Base-by-base conservation (phyloP, 2,888 invertebrate genomes). In the Criorhina ranunculi region DNA sequence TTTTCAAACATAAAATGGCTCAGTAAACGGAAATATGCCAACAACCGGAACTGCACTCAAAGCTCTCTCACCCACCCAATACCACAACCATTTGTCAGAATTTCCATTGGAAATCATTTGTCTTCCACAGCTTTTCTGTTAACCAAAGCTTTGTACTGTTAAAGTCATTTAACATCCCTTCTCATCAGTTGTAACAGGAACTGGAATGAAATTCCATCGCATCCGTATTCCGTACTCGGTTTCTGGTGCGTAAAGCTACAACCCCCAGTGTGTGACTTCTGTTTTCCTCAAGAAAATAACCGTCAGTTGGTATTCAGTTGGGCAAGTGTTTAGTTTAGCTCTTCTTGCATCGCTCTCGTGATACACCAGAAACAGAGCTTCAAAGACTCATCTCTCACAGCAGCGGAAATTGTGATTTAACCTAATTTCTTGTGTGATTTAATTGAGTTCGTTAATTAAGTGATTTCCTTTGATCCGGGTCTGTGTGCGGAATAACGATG, bases 291-390 rank as follows among this genome's bases (percentile, higher is more conserved):
- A 85, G 75, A 79, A 85, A 80, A 59, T 70, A 85, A 76, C 80
- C 80, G 75, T 85, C 85, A 85, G 85, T 85, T 85, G 80, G 35
- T 66, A 70, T 85, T 85, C 85, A 80, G 85, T 80, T 85, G 85
- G 53, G 46, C 80, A 85, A 85, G 85, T 80, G 85, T 70, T 76
- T 76, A 85, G 85, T 85, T 80, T 80, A 85, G 70, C 69, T 55
- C 55, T 29, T 55, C 49, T 79, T 72, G 49, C 42, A 60, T 46
- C 33, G 17, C 29, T 15, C 2, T 70, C 37, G 49, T 37, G 40
- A 12, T 33, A 66, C 29, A 64, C 9, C 17, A 51, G 35, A 17
- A 24, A 9, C 12, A 46, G 17, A 60, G 8, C 35, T 15, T n/a
- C 19, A 53, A 46, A 55, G 15, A 55, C 11, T 15, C 33, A 35